These are phyloP conservation scores for Gouania willdenowi DNA, from an alignment of 2,797 vertebrate genomes.

Conservation along the genomic window DNA sequence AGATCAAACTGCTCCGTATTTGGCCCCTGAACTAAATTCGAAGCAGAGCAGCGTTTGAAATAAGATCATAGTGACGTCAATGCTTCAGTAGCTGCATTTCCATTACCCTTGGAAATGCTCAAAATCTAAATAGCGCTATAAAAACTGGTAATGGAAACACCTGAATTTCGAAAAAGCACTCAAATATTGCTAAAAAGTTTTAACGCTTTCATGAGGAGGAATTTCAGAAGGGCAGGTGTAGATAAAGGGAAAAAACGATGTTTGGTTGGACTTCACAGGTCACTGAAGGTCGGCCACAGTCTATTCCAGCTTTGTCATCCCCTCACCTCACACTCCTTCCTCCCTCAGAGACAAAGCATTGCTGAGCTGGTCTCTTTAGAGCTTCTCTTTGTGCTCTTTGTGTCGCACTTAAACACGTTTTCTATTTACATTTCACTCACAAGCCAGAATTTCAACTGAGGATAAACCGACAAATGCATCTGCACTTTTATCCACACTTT, in stretches of 20 bases:
- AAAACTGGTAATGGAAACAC: no score
- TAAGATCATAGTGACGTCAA: no score
- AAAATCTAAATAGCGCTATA: no score
- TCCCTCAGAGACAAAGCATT: not conserved
- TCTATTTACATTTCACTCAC: constrained; percentile 1
- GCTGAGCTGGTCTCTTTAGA: constrained; percentile 20
- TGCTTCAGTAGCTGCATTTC: not conserved
- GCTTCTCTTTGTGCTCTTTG: constrained; percentile 1
- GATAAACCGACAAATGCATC: constrained; percentile 2
- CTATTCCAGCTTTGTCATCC: constrained; percentile 43
- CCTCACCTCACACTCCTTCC: not conserved
- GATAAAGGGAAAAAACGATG: constrained; percentile 8
- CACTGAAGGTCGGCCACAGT: constrained; percentile 44
- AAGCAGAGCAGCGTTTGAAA: no score
- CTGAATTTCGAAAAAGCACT: no score
- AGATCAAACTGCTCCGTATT: no score
- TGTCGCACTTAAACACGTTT: not conserved
- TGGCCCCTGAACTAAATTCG: no score
- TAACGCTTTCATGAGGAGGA: no score
- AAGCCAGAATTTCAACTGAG: not conserved
- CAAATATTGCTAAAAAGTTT: no score
- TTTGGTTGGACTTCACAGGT: constrained; percentile 50
- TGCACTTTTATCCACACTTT: constrained; percentile 23
- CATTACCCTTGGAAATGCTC: no score
- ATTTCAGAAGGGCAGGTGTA: constrained; percentile 30